Evolutionary conservation across 2,888 invertebrate species (phyloP), one percentile per base, ranked within the genome.

Genomic region (Chouioia cunea): DNA sequence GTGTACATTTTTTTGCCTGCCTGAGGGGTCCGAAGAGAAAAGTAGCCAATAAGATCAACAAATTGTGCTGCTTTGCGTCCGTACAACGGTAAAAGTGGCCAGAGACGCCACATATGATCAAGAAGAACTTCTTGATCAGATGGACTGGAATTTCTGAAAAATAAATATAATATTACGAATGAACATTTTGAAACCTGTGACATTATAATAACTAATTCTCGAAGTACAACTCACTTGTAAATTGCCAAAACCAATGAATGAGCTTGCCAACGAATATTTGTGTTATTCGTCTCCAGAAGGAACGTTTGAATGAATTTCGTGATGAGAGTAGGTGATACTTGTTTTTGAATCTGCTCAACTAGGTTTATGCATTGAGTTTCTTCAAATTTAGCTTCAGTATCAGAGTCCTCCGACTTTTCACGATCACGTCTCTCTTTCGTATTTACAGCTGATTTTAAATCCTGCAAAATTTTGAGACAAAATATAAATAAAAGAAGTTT

Each of bases 11-110:
- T 92, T 47, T 90, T 90, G 3, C 90, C 89, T 65, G 90, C 89
- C 71, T 92, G 90, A 1, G 92, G 90, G 0, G 92, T 95, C 83
- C 95, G 95, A 22, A 99, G 88, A 0, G 97, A 95, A 82, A 98
- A 95, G 86, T 96, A 98, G 0, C 98, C 97, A 6, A 99, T 89
- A 0, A 99, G 89, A 85, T 99, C 99, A 0, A 98, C 97, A 86
- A 98, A 98, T 85, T 99, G 98, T 0, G 96, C 94, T 0, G 97
- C 97, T 85, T 97, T 95, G 2, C 95, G 90, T 0, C 99, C 99
- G 83, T 96, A 97, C 67, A 93, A 91, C 1, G 97, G 95, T 66
- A 98, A 87, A 58, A 93, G 88, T 0, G 96, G 95, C 97, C 97
- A 98, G 75, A 98, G 87, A 56, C 91, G 90, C 97, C 97, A 97